phyloP scores from a whole-genome alignment of 2,888 invertebrate species.

The Heliconius ismenius region DNA sequence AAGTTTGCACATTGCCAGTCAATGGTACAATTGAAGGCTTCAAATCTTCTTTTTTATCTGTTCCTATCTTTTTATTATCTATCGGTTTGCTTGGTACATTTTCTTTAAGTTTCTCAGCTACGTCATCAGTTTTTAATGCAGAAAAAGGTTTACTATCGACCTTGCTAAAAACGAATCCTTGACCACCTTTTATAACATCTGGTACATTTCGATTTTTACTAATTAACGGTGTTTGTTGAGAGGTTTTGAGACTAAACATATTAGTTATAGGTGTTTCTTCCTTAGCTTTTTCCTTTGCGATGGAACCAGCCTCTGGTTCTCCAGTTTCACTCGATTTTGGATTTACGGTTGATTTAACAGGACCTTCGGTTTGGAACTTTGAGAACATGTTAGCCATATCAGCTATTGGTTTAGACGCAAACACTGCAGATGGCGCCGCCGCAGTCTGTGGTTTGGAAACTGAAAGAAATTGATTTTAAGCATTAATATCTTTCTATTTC shows the following conservation, averaged over 20 bases:
- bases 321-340: slow-evolving; percentile 67
- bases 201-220: slow-evolving; percentile 52
- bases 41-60: slow-evolving; percentile 51
- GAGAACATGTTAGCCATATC: slow-evolving; percentile 62
- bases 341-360: slow-evolving; percentile 36
- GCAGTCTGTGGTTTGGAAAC: slow-evolving; percentile 52
- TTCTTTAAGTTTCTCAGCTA: slow-evolving; percentile 56
- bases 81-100: slow-evolving; percentile 53
- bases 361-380: slow-evolving; percentile 54
- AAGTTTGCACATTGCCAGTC: slow-evolving; percentile 48
- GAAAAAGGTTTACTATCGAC: slow-evolving; percentile 49
- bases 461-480: slow-evolving; percentile 38
- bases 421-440: slow-evolving; percentile 51
- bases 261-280: slow-evolving; percentile 60
- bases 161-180: slow-evolving; percentile 50
- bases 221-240: slow-evolving; percentile 46
- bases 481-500: too few species aligned
- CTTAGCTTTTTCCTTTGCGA: slow-evolving; percentile 47
- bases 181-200: slow-evolving; percentile 55
- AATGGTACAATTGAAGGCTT: slow-evolving; percentile 52
- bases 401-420: slow-evolving; percentile 62
- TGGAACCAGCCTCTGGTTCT: slow-evolving; percentile 55
- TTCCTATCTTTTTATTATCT: slow-evolving; percentile 39
- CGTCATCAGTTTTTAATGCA: slow-evolving; percentile 51
- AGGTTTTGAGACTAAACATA: slow-evolving; percentile 58